Conservation (phyloP, 1,140 invertebrate species). For the Kradibia gibbosae region DNA sequence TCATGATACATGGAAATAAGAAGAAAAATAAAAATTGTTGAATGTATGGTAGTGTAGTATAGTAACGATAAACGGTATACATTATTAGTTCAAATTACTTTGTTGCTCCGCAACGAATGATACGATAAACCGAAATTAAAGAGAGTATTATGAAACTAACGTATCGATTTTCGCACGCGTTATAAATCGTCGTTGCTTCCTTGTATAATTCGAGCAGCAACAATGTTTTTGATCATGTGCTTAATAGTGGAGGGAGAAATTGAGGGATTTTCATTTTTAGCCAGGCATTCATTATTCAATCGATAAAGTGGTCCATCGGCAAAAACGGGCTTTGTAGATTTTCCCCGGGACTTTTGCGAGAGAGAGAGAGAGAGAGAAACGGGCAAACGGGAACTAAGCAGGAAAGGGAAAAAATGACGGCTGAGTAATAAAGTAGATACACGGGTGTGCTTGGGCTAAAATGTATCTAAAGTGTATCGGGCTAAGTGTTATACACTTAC, state of each 20-base stretch:
- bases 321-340: not conserved
- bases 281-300: constrained; percentile 9
- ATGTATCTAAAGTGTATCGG: too few relatives aligned
- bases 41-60: too few relatives aligned
- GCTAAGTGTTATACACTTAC: constrained; percentile 23
- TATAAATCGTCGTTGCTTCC: not conserved
- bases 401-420: not conserved
- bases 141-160: not conserved
- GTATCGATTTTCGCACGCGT: not conserved
- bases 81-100: too few relatives aligned
- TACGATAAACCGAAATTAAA: not conserved
- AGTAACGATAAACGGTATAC: too few relatives aligned
- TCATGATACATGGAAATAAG: too few relatives aligned
- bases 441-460: not conserved
- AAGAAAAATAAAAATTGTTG: too few relatives aligned
- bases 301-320: constrained; percentile 1
- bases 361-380: not conserved
- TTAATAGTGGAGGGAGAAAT: not conserved
- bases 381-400: too few relatives aligned
- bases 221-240: not conserved
- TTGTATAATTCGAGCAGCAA: not conserved
- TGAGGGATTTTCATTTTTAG: not conserved
- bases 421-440: not conserved
- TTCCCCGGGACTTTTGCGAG: too few relatives aligned
- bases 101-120: too few relatives aligned